phyloP scores from a whole-genome alignment of 2,888 invertebrate genomes.

The Tenthredo notha region DNA sequence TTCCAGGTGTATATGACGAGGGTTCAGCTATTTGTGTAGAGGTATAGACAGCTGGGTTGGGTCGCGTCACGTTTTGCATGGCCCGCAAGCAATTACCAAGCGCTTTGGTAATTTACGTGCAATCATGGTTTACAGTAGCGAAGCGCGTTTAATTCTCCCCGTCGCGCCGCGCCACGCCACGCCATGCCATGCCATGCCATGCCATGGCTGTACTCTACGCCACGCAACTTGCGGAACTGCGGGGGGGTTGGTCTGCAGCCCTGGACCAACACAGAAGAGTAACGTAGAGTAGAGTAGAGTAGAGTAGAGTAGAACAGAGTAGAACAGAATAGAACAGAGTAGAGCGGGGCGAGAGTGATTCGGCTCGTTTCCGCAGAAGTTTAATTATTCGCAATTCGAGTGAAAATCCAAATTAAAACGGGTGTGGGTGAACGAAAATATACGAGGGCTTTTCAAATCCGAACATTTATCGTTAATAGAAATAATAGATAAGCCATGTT shows the following conservation, averaged over 20 bases:
- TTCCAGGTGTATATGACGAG: not conserved
- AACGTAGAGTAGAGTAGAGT: not conserved
- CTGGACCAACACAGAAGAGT: not conserved
- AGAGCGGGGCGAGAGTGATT: slow-evolving; percentile 21
- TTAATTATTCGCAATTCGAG: slow-evolving; percentile 50
- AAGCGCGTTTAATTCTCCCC: slow-evolving; percentile 67
- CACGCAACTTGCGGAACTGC: slow-evolving; percentile 1
- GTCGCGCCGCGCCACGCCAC: not conserved
- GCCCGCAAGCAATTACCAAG: slow-evolving; percentile 73
- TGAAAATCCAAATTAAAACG: slow-evolving; percentile 50
- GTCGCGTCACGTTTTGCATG: slow-evolving; percentile 68
- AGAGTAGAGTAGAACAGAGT: not conserved
- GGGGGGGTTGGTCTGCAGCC: not conserved
- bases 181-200: slow-evolving; percentile 38
- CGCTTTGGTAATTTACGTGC: slow-evolving; percentile 75
- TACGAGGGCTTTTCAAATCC: slow-evolving; percentile 17
- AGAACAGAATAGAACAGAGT: not conserved
- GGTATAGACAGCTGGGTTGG: slow-evolving; percentile 31
- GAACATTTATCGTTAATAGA: not conserved
- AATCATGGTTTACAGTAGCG: slow-evolving; percentile 72
- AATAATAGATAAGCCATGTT: not conserved
- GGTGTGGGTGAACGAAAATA: not conserved
- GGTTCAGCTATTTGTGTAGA: not conserved
- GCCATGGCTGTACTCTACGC: slow-evolving; percentile 24
- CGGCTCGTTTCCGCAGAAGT: slow-evolving; percentile 31